phyloP scores from a whole-genome alignment of 1,140 invertebrate species.

The Drosophila bocki region DNA sequence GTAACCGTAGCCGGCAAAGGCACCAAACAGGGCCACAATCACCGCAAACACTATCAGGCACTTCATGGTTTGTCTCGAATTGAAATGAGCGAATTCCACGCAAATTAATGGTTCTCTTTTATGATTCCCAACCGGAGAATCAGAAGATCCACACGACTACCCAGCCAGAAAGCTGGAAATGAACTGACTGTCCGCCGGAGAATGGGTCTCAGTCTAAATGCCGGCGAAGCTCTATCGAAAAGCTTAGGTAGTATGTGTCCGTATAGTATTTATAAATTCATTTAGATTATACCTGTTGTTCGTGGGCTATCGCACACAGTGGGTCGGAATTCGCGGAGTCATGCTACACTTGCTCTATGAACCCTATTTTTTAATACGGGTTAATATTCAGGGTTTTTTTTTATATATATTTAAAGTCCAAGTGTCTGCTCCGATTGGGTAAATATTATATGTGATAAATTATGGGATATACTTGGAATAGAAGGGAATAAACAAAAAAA shows the following conservation, averaged over 20 bases:
- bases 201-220: background rate
- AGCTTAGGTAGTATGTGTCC: constrained; percentile 20
- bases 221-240: constrained; percentile 25
- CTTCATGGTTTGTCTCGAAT: constrained; percentile 62
- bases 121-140: background rate
- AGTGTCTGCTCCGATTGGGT: background rate
- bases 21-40: constrained; percentile 67
- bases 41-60: constrained; percentile 66
- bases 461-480: background rate
- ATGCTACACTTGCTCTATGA: constrained; percentile 11
- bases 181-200: constrained; percentile 30
- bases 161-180: background rate
- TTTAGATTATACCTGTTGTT: constrained; percentile 14
- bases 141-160: constrained; percentile 4
- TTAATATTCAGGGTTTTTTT: background rate
- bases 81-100: constrained; percentile 24
- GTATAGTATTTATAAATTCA: constrained; percentile 50
- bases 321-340: background rate
- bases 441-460: background rate
- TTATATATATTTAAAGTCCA: background rate
- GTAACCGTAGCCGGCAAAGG: constrained; percentile 72
- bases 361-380: background rate
- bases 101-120: constrained; percentile 4
- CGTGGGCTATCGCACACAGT: constrained; percentile 20
- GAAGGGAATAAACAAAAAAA: no score